A percentile compares a stretch with the other conserved stretches of the same genome.
Conservation (phyloP, 2,113 vertebrate species). For the Anoura caudifer region DNA sequence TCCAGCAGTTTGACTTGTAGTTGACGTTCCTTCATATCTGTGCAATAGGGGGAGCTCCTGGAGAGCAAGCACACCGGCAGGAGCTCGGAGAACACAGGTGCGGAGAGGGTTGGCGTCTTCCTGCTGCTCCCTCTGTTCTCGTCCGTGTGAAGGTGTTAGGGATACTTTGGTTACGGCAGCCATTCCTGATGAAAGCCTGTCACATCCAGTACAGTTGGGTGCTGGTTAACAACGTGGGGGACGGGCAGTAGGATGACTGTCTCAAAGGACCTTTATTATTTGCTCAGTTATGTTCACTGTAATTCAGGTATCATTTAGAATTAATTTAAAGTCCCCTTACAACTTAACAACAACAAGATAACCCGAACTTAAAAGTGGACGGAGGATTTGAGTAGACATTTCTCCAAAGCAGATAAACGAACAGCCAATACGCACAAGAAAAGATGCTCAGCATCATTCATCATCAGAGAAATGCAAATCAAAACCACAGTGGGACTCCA, state of each 20-base stretch:
- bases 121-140: not conserved
- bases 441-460: not conserved
- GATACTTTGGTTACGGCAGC: not conserved
- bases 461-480: not conserved
- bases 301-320: not conserved
- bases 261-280: not conserved
- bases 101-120: not conserved
- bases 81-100: not conserved
- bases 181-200: not conserved
- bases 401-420: not conserved
- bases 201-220: not conserved
- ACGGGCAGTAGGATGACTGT: not conserved
- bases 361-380: not conserved
- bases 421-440: too few relatives aligned
- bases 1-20: not conserved
- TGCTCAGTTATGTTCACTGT: not conserved
- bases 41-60: not conserved
- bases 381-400: not conserved
- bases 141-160: not conserved
- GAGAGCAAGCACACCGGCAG: not conserved
- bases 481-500: not conserved
- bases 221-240: not conserved
- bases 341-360: not conserved
- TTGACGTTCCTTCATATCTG: not conserved
- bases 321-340: not conserved